Conservation (phyloP, 2,113 vertebrate species). For the Gobius niger region DNA sequence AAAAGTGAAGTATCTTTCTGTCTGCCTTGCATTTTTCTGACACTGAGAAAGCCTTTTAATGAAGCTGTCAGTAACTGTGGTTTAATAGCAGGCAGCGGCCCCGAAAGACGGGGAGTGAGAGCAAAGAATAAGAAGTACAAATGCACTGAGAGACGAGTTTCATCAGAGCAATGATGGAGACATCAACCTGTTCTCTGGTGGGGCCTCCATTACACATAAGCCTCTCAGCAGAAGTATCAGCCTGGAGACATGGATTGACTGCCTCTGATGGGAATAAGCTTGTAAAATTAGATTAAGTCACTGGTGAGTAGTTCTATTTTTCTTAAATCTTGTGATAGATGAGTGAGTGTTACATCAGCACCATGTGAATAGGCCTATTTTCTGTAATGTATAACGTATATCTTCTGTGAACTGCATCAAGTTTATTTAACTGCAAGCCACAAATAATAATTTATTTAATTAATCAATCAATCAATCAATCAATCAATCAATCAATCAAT, state of each 20-base stretch:
- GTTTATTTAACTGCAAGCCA: too few species aligned
- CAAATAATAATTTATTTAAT: too few species aligned
- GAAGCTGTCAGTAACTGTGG: slow-evolving; percentile 16
- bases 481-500: too few species aligned
- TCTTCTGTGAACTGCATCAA: too few species aligned
- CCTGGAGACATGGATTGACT: neutral
- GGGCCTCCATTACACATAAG: slow-evolving; percentile 21
- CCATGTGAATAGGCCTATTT: neutral
- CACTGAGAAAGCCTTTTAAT: slow-evolving; percentile 19
- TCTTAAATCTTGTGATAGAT: neutral
- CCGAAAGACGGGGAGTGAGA: slow-evolving; percentile 12
- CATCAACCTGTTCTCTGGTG: slow-evolving; percentile 34
- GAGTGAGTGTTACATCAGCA: neutral
- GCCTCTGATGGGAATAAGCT: neutral
- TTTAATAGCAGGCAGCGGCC: slow-evolving; percentile 13
- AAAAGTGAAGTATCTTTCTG: neutral
- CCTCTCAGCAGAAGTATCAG: slow-evolving; percentile 5
- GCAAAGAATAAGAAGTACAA: slow-evolving; percentile 17
- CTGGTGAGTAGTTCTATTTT: neutral
- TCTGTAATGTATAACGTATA: too few species aligned
- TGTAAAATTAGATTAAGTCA: neutral
- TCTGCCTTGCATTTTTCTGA: slow-evolving; percentile 14
- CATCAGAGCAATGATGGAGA: slow-evolving; percentile 37
- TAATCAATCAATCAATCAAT: too few species aligned
- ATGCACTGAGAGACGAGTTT: slow-evolving; percentile 21